These are phyloP conservation scores for Chrysochloris asiatica DNA, from an alignment of 2,113 vertebrate species.

Conservation along the genomic window DNA sequence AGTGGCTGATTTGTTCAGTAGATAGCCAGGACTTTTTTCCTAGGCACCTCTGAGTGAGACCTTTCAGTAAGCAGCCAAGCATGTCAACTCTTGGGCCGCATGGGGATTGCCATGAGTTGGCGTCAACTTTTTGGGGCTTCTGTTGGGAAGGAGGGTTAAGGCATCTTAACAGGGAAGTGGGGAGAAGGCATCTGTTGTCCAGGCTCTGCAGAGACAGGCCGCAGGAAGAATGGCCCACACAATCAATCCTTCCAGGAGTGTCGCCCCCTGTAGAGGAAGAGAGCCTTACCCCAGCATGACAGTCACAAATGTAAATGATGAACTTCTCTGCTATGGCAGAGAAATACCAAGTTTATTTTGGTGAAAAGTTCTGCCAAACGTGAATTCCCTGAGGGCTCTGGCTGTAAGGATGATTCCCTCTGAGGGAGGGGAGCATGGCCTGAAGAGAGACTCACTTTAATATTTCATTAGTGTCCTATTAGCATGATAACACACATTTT, in stretches of 20 bases:
- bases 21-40: neutral
- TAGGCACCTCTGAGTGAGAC: neutral
- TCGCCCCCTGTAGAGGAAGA: neutral
- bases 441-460: slow-evolving; percentile 43
- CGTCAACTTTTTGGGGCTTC: neutral
- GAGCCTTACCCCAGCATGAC: neutral
- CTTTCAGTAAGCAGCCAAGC: neutral
- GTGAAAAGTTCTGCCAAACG: slow-evolving; percentile 21
- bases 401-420: slow-evolving; percentile 1
- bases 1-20: neutral
- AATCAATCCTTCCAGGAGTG: neutral
- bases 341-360: slow-evolving; percentile 57
- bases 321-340: neutral
- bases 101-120: neutral
- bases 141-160: neutral
- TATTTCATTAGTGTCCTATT: slow-evolving; percentile 69
- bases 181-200: neutral
- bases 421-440: neutral
- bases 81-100: neutral
- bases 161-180: too few relatives aligned
- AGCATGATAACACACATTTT: slow-evolving; percentile 65
- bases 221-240: neutral
- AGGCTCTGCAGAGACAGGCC: neutral
- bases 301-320: neutral
- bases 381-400: slow-evolving; percentile 39